These are phyloP conservation scores for Geotrupes spiniger DNA, from an alignment of 2,888 invertebrate genomes.

Conservation along the genomic window DNA sequence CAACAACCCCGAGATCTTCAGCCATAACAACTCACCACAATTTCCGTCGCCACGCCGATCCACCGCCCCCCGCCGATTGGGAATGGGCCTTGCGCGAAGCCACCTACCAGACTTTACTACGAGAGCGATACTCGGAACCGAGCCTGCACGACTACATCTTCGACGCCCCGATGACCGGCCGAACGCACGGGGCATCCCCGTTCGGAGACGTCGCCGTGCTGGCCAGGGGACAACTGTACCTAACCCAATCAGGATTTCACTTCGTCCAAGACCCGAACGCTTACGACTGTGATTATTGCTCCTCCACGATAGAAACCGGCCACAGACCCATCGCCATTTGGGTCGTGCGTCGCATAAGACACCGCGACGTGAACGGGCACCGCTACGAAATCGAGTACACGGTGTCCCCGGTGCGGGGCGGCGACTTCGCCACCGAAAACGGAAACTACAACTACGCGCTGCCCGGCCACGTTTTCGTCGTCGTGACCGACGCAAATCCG, in stretches of 20 bases:
- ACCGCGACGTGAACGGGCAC: slow-evolving; percentile 55
- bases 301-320: slow-evolving; percentile 27
- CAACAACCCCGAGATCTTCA: slow-evolving; percentile 21
- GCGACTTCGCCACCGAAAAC: slow-evolving; percentile 42
- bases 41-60: slow-evolving; percentile 19
- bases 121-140: slow-evolving; percentile 56
- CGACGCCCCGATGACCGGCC: slow-evolving; percentile 41
- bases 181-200: slow-evolving; percentile 49
- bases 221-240: slow-evolving; percentile 62
- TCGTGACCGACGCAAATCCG: slow-evolving; percentile 43
- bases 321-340: slow-evolving; percentile 60
- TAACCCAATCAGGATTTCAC: slow-evolving; percentile 52
- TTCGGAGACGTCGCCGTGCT: slow-evolving; percentile 65
- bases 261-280: slow-evolving; percentile 52
- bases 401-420: slow-evolving; percentile 56
- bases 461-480: slow-evolving; percentile 63
- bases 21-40: slow-evolving; percentile 14
- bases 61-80: slow-evolving; percentile 50
- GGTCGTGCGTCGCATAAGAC: slow-evolving; percentile 67
- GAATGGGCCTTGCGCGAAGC: slow-evolving; percentile 67
- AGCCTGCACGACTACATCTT: slow-evolving; percentile 44
- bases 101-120: slow-evolving; percentile 61
- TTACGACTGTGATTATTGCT: slow-evolving; percentile 53
- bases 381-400: slow-evolving; percentile 67
- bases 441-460: slow-evolving; percentile 52